Conservation (phyloP, 2,888 invertebrate genomes). For the Synanthedon tipuliformis region DNA sequence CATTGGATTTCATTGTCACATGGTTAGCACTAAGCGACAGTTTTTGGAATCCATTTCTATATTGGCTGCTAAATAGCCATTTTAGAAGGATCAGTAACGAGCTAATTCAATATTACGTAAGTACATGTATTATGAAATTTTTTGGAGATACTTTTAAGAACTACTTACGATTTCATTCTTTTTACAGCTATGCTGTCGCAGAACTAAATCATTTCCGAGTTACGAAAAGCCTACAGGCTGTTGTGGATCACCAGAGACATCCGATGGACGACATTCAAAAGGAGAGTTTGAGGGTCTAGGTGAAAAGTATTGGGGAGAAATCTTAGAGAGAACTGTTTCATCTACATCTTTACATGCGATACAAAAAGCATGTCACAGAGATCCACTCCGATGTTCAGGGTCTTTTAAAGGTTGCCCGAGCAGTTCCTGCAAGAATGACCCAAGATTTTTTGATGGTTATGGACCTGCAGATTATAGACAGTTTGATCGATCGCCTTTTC, state of each 20-base stretch:
- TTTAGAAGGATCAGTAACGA: constrained; percentile 85
- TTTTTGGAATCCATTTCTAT: constrained; percentile 91
- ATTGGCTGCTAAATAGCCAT: constrained; percentile 88
- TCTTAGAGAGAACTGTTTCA: constrained; percentile 81
- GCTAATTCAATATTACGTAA: constrained; percentile 80
- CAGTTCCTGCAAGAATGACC: constrained; percentile 49
- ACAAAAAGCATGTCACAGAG: constrained; percentile 66
- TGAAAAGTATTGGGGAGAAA: constrained; percentile 82
- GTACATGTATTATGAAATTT: constrained; percentile 17
- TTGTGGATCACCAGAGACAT: constrained; percentile 57
- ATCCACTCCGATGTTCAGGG: constrained; percentile 49
- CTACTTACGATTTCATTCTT: constrained; percentile 2
- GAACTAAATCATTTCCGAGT: constrained; percentile 44
- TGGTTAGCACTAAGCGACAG: constrained; percentile 90
- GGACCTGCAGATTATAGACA: constrained; percentile 55
- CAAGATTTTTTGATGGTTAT: constrained; percentile 57
- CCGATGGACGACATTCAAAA: constrained; percentile 61
- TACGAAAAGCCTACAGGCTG: constrained; percentile 61
- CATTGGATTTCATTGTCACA: constrained; percentile 85
- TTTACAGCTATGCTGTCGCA: constrained; percentile 54
- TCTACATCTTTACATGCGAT: constrained; percentile 80
- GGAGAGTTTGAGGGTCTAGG: constrained; percentile 76
- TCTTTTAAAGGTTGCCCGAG: constrained; percentile 60
- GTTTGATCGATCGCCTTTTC: constrained; percentile 56
- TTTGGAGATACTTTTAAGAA: background rate